Conservation (phyloP, 2,113 vertebrate species). For the Nannobrachium achirus region DNA sequence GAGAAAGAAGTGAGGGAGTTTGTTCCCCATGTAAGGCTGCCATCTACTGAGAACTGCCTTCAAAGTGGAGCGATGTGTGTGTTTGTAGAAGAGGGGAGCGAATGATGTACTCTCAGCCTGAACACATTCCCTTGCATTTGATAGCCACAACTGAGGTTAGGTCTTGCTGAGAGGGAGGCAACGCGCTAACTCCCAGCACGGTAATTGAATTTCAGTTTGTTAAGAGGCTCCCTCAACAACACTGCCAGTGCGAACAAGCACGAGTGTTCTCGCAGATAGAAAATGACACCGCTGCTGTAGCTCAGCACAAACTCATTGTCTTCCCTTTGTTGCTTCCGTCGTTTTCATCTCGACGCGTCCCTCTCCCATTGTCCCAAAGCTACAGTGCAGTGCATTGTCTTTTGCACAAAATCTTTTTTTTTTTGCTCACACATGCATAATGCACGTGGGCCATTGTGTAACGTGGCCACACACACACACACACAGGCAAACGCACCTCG, state of each 20-base stretch:
- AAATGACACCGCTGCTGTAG: background rate
- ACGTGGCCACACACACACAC: background rate
- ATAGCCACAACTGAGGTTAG: background rate
- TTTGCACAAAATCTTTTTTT: background rate
- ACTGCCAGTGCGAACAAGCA: background rate
- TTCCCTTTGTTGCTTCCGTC: background rate
- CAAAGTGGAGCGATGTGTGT: background rate
- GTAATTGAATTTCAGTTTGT: conserved; percentile 26
- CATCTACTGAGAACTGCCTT: conserved; percentile 63
- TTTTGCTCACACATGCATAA: background rate
- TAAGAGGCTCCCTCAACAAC: background rate
- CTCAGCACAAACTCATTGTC: background rate
- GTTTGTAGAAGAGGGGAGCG: background rate
- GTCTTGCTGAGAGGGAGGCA: conserved; percentile 4
- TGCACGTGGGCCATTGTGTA: background rate
- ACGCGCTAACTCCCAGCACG: background rate
- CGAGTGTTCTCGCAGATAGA: background rate
- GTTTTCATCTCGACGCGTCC: background rate
- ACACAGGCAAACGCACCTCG: background rate
- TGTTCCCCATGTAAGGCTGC: conserved; percentile 60
- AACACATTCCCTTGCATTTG: conserved; percentile 9
- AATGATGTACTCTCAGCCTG: background rate
- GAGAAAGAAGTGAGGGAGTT: background rate
- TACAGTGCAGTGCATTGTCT: background rate
- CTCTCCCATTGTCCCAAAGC: background rate